These are phyloP conservation scores for Xerus rutilus DNA, from an alignment of 2,797 vertebrate species.

Conservation along the genomic window DNA sequence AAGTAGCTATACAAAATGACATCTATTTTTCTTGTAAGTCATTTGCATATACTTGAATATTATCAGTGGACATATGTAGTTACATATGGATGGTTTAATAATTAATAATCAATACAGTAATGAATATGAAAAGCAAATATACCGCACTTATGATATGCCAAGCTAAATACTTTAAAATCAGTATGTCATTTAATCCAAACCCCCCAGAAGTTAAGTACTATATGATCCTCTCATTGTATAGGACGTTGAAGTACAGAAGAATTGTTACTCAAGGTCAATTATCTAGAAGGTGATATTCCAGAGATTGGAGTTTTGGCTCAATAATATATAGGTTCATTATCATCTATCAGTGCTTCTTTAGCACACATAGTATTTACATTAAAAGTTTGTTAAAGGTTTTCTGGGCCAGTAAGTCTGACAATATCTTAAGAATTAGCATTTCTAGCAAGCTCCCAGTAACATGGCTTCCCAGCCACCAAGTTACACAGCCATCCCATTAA, in stretches of 20 bases:
- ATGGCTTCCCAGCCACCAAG: background rate
- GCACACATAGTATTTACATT: background rate
- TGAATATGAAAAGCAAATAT: background rate
- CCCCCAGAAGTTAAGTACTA: background rate
- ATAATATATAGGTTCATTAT: background rate
- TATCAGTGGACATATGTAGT: constrained; percentile 17
- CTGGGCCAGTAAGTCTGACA: background rate
- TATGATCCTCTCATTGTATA: background rate
- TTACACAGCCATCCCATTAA: too few species aligned
- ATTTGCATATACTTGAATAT: background rate
- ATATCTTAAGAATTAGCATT: background rate
- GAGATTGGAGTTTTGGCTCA: background rate
- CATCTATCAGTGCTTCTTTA: background rate
- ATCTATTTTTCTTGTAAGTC: constrained; percentile 39
- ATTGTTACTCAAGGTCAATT: background rate
- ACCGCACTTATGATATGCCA: background rate
- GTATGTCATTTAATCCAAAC: background rate
- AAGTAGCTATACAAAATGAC: background rate
- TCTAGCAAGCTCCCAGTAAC: background rate
- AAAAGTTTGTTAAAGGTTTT: background rate
- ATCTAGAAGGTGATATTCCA: background rate
- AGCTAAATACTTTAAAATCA: constrained; percentile 39
- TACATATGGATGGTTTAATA: constrained; percentile 29
- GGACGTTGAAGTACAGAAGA: background rate
- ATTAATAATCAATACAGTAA: background rate